These are phyloP conservation scores for Diaphora mendica DNA, from an alignment of 2,888 invertebrate genomes.

Conservation along the genomic window DNA sequence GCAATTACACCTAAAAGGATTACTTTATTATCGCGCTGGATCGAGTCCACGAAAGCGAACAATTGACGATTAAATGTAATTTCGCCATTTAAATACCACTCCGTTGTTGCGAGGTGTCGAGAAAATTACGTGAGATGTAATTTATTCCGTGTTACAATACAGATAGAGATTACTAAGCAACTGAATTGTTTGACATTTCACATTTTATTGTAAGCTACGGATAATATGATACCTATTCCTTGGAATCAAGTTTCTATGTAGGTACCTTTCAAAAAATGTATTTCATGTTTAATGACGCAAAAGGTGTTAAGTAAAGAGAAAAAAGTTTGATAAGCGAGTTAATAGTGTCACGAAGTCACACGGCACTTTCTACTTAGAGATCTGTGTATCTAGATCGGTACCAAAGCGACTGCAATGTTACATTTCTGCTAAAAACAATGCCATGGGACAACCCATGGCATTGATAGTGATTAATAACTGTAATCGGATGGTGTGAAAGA, in stretches of 20 bases:
- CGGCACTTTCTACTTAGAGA: conserved; percentile 66
- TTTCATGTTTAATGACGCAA: neutral
- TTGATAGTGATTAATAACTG: conserved; percentile 66
- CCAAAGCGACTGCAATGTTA: conserved; percentile 65
- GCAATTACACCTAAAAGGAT: conserved; percentile 7
- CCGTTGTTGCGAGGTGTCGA: conserved; percentile 59
- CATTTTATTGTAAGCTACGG: conserved; percentile 20
- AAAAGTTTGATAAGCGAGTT: conserved; percentile 38
- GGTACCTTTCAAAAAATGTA: neutral
- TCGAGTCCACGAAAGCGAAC: conserved; percentile 52
- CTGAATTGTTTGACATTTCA: conserved; percentile 30
- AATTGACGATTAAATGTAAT: conserved; percentile 66
- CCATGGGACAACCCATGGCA: conserved; percentile 58
- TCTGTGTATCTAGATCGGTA: conserved; percentile 78
- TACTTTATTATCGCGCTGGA: conserved; percentile 32
- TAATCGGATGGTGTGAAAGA: conserved; percentile 31
- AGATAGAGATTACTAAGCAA: conserved; percentile 39
- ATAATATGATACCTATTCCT: neutral
- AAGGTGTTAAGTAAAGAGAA: conserved; percentile 8
- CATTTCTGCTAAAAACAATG: conserved; percentile 67
- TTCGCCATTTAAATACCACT: conserved; percentile 50
- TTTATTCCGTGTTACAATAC: conserved; percentile 42
- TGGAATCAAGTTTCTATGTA: neutral
- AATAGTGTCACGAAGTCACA: conserved; percentile 48
- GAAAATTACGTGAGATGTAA: conserved; percentile 61